These are phyloP conservation scores for Steatornis caripensis DNA, from an alignment of 2,113 vertebrate species.

Conservation along the genomic window DNA sequence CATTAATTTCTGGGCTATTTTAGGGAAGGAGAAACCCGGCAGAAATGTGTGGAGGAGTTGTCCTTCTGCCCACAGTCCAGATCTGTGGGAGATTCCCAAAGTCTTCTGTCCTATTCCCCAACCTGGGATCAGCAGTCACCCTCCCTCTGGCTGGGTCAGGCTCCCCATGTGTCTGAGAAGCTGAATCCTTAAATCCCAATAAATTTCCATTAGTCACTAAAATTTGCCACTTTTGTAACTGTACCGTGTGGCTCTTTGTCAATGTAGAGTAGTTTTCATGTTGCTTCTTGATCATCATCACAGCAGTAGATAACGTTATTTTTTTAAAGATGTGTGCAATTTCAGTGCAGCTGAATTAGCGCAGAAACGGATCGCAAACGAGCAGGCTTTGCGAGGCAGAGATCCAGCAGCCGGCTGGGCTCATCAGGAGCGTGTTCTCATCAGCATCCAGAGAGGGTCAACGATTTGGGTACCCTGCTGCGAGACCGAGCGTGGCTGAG, in stretches of 20 bases:
- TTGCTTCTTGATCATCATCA: neutral
- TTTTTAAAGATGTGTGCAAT: neutral
- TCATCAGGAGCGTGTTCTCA: neutral
- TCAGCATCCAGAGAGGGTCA: neutral
- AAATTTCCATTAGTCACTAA: neutral
- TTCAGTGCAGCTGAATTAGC: neutral
- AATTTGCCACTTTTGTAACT: neutral
- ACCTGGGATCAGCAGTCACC: neutral
- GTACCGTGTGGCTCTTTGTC: neutral
- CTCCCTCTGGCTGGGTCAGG: neutral
- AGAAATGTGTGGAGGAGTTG: neutral
- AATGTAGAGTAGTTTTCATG: neutral
- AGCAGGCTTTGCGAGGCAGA: neutral
- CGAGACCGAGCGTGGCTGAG: fast-evolving
- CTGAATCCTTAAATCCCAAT: neutral
- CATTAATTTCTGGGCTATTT: conserved; percentile 48
- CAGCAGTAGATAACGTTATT: neutral
- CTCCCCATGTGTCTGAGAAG: neutral
- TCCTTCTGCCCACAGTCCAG: neutral
- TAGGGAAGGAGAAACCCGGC: neutral
- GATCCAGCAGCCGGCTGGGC: neutral
- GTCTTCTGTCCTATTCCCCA: neutral
- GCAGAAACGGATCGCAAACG: neutral
- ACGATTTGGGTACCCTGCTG: neutral
- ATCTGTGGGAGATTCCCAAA: neutral